Evolutionary conservation across 2,888 invertebrate species (phyloP).

Genomic region (Leuctra nigra): DNA sequence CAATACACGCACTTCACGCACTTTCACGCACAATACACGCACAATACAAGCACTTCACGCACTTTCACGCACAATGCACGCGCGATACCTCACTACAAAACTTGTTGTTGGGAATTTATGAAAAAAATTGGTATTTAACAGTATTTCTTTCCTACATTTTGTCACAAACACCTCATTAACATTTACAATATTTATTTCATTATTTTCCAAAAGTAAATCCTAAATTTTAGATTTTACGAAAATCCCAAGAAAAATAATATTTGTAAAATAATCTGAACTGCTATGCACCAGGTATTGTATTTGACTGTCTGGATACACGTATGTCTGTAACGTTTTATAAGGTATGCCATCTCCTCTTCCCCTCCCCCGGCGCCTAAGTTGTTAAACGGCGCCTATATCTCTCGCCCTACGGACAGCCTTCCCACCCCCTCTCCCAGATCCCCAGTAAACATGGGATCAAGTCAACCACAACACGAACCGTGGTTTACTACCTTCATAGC

Average conservation of each 20-base stretch:
- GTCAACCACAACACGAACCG: background rate
- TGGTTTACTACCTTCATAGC: background rate
- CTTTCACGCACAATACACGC: too few species aligned
- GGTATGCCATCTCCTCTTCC: background rate
- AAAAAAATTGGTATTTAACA: too few species aligned
- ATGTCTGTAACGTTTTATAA: background rate
- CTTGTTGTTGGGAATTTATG: too few species aligned
- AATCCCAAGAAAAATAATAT: background rate
- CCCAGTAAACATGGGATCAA: background rate
- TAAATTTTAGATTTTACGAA: background rate
- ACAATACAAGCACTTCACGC: too few species aligned
- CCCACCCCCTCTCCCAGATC: background rate
- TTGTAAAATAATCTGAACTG: too few species aligned
- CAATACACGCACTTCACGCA: background rate
- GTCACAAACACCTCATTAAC: too few species aligned
- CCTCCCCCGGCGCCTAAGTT: background rate
- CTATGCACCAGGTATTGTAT: background rate
- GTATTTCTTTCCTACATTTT: too few species aligned
- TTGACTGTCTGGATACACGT: too few species aligned
- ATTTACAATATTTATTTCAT: too few species aligned
- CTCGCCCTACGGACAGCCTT: background rate
- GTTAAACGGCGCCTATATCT: slow-evolving; percentile 5
- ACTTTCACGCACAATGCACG: too few species aligned
- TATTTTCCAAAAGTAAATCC: background rate
- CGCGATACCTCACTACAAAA: too few species aligned